These are phyloP conservation scores for Abrostola tripartita DNA, from an alignment of 2,888 invertebrate genomes.

Conservation along the genomic window DNA sequence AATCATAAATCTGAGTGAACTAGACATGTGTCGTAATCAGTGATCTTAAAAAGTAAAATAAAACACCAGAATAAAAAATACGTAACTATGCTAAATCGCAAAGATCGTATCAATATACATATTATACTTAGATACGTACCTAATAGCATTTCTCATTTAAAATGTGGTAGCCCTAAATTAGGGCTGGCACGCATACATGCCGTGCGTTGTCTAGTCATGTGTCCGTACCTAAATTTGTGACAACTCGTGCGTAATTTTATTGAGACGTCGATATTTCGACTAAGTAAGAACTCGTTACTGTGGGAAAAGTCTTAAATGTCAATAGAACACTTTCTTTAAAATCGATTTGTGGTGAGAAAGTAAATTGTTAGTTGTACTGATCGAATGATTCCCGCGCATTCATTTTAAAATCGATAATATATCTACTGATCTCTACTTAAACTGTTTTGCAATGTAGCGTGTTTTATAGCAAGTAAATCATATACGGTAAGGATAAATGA, in stretches of 20 bases:
- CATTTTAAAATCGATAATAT: too few relatives aligned
- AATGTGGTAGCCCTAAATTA: slow-evolving; percentile 31
- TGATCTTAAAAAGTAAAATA: too few relatives aligned
- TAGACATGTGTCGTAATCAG: too few relatives aligned
- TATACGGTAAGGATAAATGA: slow-evolving; percentile 3
- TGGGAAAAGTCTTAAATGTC: slow-evolving; percentile 27
- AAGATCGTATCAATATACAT: background rate
- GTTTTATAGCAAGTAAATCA: background rate
- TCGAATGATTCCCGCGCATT: slow-evolving; percentile 7
- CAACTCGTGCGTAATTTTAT: slow-evolving; percentile 54
- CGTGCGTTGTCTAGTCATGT: slow-evolving; percentile 26
- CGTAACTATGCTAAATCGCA: background rate
- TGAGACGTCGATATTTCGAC: slow-evolving; percentile 35
- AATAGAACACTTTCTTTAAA: slow-evolving; percentile 47
- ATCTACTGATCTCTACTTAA: background rate
- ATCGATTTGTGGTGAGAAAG: slow-evolving; percentile 41
- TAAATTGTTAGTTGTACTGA: slow-evolving; percentile 22
- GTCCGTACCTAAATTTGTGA: slow-evolving; percentile 50
- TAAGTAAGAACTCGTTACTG: slow-evolving; percentile 23
- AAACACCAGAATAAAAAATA: too few relatives aligned
- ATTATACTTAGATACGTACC: background rate
- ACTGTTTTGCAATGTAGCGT: background rate
- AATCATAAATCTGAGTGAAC: too few relatives aligned
- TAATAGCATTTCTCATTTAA: background rate
- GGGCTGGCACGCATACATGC: slow-evolving; percentile 41